These are phyloP conservation scores for Pterocles gutturalis DNA, from an alignment of 2,113 vertebrate species.

Conservation along the genomic window DNA sequence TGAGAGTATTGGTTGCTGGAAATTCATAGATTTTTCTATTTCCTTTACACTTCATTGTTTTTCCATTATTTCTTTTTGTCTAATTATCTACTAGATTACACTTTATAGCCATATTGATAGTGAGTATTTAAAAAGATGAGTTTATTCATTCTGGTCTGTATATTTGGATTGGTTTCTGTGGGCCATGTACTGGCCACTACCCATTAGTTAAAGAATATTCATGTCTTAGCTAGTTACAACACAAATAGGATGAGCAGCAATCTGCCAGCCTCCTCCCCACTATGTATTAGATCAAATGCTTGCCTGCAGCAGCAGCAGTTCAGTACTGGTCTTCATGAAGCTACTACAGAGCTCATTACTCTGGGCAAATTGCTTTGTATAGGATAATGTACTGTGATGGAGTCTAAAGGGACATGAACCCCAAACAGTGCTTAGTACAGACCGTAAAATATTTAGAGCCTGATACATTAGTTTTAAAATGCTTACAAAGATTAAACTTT, in stretches of 20 bases:
- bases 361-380: slow-evolving; percentile 78
- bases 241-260: not conserved
- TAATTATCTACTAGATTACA: slow-evolving; percentile 50
- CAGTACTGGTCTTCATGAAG: slow-evolving; percentile 62
- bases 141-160: not conserved
- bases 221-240: not conserved
- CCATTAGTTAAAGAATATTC: slow-evolving; percentile 10
- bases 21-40: slow-evolving; percentile 31
- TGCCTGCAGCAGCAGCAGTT: slow-evolving; percentile 63
- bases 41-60: not conserved
- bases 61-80: not conserved
- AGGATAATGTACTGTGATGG: slow-evolving; percentile 64
- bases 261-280: not conserved
- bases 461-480: slow-evolving; percentile 74
- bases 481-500: slow-evolving; percentile 67
- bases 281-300: slow-evolving; percentile 35
- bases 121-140: slow-evolving; percentile 4
- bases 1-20: not conserved
- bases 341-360: slow-evolving; percentile 77
- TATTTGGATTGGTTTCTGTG: not conserved
- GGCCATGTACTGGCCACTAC: not conserved
- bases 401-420: slow-evolving; percentile 64
- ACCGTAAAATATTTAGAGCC: slow-evolving; percentile 81
- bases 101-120: slow-evolving; percentile 4
- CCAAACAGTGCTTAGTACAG: slow-evolving; percentile 76